These are phyloP conservation scores for Seriola rivoliana DNA, from an alignment of 2,113 vertebrate genomes.

Conservation along the genomic window DNA sequence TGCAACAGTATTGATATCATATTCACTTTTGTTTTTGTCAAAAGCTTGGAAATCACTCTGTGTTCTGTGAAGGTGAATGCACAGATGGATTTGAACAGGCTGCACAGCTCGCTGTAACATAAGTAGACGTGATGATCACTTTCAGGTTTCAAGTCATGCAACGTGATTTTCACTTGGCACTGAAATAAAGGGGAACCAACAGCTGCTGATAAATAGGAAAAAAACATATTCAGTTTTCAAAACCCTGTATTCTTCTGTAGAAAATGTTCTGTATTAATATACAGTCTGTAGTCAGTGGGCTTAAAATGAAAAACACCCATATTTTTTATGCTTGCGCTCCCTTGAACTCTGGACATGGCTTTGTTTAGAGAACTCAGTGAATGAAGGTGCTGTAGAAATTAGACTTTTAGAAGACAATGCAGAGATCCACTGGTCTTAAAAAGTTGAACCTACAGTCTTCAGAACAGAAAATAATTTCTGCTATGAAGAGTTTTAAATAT, in stretches of 20 bases:
- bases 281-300: background rate
- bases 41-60: background rate
- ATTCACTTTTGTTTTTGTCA: slow-evolving; percentile 12
- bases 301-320: too few relatives aligned
- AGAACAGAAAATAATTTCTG: too few relatives aligned
- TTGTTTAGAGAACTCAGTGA: too few relatives aligned
- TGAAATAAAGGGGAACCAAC: slow-evolving; percentile 7
- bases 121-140: slow-evolving; percentile 8
- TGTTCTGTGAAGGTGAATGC: background rate
- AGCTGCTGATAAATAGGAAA: slow-evolving; percentile 4
- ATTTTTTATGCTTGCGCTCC: too few relatives aligned
- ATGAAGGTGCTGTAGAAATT: too few relatives aligned
- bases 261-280: background rate
- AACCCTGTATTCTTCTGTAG: background rate
- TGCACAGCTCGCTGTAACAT: slow-evolving; percentile 32
- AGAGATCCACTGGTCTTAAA: too few relatives aligned
- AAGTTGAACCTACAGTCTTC: too few relatives aligned
- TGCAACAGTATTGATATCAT: background rate
- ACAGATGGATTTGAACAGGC: slow-evolving; percentile 9
- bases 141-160: slow-evolving; percentile 38
- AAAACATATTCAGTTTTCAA: background rate
- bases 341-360: too few relatives aligned
- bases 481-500: too few relatives aligned
- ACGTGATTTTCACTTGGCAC: slow-evolving; percentile 24
- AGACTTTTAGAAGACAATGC: too few relatives aligned